Conservation (phyloP, 1,140 invertebrate genomes). For the Drosophila athabasca region DNA sequence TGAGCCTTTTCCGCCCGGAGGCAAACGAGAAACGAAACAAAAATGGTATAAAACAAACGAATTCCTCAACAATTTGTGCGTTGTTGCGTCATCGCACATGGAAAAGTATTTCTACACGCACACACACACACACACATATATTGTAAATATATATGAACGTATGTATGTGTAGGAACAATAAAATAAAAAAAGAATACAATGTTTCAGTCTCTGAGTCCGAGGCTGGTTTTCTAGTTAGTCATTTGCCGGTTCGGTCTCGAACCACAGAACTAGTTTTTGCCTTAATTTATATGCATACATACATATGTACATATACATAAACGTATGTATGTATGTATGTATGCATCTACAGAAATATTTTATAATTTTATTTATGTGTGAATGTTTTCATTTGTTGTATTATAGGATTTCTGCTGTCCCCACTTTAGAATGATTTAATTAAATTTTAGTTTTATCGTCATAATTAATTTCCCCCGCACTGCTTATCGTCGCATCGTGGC, state of each 20-base stretch:
- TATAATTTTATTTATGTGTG: conserved; percentile 22
- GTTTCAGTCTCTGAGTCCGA: conserved; percentile 38
- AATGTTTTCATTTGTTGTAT: neutral
- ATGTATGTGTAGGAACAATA: conserved; percentile 33
- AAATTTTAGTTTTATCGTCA: conserved; percentile 61
- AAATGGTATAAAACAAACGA: conserved; percentile 32
- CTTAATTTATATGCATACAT: neutral
- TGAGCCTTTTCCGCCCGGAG: conserved; percentile 44
- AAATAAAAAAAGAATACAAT: conserved; percentile 27
- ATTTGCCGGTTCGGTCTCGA: conserved; percentile 31
- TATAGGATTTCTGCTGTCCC: conserved; percentile 8
- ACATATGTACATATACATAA: no score
- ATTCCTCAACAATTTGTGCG: conserved; percentile 63
- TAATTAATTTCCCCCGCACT: conserved; percentile 20
- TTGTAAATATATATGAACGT: neutral
- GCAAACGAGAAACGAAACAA: conserved; percentile 22
- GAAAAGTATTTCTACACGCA: conserved; percentile 38
- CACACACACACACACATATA: conserved; percentile 2
- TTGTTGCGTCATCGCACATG: conserved; percentile 69
- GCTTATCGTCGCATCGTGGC: conserved; percentile 42
- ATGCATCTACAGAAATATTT: conserved; percentile 22
- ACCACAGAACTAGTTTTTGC: conserved; percentile 51
- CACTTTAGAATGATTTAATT: conserved; percentile 51
- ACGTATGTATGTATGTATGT: conserved; percentile 1
- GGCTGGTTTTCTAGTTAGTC: conserved; percentile 55